A percentile compares a stretch with the other conserved stretches of the same genome.
Conservation (phyloP, 2,113 vertebrate genomes). For the Numenius arquata region DNA sequence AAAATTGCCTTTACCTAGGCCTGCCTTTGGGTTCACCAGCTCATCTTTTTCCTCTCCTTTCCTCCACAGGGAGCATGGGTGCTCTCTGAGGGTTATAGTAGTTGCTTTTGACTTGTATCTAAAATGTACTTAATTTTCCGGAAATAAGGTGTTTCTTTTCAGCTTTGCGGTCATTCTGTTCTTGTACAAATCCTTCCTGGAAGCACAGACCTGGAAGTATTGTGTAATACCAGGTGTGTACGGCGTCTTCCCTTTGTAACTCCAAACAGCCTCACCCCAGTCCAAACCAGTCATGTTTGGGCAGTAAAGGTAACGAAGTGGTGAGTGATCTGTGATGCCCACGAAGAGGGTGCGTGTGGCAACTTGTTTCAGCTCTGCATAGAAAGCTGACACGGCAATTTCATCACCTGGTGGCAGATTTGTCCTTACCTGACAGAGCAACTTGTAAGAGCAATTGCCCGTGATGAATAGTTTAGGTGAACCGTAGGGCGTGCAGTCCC, state of each 20-base stretch:
- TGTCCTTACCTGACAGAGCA: background rate
- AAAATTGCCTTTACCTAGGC: background rate
- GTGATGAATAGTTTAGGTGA: background rate
- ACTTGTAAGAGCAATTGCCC: background rate
- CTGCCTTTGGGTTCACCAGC: background rate
- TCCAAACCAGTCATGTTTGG: background rate
- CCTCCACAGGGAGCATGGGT: fast-evolving
- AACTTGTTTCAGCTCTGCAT: background rate
- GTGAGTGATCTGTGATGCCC: background rate
- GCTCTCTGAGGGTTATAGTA: background rate
- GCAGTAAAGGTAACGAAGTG: background rate
- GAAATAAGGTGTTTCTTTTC: background rate
- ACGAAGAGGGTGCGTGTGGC: background rate
- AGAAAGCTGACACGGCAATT: background rate
- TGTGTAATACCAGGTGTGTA: background rate
- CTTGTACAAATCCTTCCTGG: background rate
- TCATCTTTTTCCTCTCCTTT: background rate
- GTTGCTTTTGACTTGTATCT: background rate
- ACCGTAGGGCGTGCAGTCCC: fast-evolving
- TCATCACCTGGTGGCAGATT: background rate
- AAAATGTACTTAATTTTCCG: background rate
- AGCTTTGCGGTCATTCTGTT: background rate
- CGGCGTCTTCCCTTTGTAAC: background rate
- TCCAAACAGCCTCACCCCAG: background rate
- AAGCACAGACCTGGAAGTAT: background rate